These are phyloP conservation scores for Pollimyrus isidori DNA, from an alignment of 2,113 vertebrate genomes.

Conservation along the genomic window DNA sequence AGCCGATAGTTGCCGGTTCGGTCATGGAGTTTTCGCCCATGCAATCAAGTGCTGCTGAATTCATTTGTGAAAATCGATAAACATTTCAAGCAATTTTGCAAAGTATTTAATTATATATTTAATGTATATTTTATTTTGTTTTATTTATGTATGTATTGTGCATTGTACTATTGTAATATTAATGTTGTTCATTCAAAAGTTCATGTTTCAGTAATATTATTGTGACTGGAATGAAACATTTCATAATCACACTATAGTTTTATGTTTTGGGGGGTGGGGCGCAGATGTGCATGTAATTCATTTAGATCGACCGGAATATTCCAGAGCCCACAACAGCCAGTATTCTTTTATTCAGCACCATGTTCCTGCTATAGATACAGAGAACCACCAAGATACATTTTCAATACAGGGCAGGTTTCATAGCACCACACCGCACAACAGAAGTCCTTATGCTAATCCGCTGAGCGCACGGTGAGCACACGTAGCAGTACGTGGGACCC, in stretches of 20 bases:
- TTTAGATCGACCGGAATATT: neutral
- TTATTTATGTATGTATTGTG: neutral
- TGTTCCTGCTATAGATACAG: neutral
- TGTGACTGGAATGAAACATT: neutral
- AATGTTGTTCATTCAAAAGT: neutral
- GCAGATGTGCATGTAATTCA: neutral
- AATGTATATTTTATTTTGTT: neutral
- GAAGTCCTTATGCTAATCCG: conserved; percentile 25
- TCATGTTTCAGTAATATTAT: neutral
- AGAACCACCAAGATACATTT: conserved; percentile 1
- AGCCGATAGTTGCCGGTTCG: neutral
- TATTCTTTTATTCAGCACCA: neutral
- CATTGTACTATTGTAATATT: neutral
- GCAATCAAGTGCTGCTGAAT: neutral
- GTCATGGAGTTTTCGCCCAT: neutral
- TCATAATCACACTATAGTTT: neutral
- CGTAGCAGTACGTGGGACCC: conserved; percentile 20
- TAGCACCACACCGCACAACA: conserved; percentile 21
- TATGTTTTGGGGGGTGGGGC: neutral
- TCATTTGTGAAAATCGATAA: neutral
- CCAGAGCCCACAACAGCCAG: neutral
- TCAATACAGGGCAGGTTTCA: neutral
- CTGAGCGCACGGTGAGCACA: conserved; percentile 19
- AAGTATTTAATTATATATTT: neutral
- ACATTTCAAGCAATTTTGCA: neutral